Evolutionary conservation across 2,797 vertebrate species (phyloP).

Genomic region (Ibycter americanus): DNA sequence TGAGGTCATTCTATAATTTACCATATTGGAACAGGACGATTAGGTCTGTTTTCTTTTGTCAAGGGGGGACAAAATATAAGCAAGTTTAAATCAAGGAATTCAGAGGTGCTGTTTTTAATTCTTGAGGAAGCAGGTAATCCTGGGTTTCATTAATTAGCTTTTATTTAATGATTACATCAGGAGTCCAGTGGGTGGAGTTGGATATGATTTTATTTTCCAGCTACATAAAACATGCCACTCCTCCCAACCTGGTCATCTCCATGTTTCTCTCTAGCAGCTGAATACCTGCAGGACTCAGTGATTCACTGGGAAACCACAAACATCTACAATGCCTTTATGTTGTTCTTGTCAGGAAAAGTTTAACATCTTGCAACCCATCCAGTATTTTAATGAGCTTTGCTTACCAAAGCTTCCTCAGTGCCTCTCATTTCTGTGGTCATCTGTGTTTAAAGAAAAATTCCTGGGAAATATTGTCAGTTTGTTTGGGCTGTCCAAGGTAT

Average conservation of each 20-base stretch:
- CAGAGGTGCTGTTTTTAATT: neutral
- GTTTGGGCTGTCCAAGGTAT: conserved; percentile 16
- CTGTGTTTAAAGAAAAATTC: neutral
- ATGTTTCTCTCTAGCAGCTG: neutral
- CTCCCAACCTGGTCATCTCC: neutral
- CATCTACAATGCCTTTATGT: neutral
- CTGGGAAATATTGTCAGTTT: neutral
- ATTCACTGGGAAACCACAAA: conserved; percentile 18
- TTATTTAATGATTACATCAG: neutral
- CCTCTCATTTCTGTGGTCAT: conserved; percentile 5
- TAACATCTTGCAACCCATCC: neutral
- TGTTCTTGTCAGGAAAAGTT: conserved; percentile 5
- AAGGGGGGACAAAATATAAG: neutral
- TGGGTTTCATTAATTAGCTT: neutral
- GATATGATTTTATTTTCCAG: conserved; percentile 5
- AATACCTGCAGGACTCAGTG: neutral
- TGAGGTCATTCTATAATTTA: neutral
- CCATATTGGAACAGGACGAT: neutral
- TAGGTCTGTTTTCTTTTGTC: neutral
- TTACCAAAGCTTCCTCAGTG: neutral
- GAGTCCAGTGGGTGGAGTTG: neutral
- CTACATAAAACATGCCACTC: neutral
- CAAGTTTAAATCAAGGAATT: neutral
- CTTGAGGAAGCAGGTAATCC: neutral
- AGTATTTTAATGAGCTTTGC: conserved; percentile 3